These are phyloP conservation scores for Rhipidura dahli DNA, from an alignment of 2,113 vertebrate species.

Conservation along the genomic window DNA sequence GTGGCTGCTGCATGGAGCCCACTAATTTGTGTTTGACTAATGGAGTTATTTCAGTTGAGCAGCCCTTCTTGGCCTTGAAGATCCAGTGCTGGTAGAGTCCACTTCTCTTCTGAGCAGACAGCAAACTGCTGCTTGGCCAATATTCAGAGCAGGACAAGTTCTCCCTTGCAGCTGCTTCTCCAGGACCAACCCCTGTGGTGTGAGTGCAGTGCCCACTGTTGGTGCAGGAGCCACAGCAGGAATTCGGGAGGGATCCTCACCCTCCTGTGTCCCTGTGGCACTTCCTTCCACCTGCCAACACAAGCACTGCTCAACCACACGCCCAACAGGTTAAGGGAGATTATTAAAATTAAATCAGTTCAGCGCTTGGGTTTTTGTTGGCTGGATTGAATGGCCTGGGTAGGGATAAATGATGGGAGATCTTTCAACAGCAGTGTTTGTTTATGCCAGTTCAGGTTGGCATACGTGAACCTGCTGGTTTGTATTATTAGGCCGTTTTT, in stretches of 20 bases:
- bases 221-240: background rate
- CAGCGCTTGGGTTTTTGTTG: background rate
- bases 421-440: background rate
- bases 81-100: background rate
- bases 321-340: rapidly evolving
- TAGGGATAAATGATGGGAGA: background rate
- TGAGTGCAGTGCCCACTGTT: background rate
- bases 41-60: background rate
- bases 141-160: background rate
- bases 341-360: background rate
- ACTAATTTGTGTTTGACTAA: constrained; percentile 26
- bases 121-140: background rate
- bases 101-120: background rate
- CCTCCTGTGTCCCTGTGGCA: background rate
- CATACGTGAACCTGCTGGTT: background rate
- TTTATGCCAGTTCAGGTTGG: background rate
- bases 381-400: background rate
- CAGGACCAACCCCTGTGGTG: rapidly evolving
- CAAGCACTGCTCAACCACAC: background rate
- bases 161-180: background rate
- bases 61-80: background rate
- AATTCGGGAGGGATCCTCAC: background rate
- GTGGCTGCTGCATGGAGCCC: background rate
- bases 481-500: background rate
- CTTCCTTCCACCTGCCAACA: background rate